Base-by-base conservation (phyloP, 2,797 vertebrate genomes). In the Leucoraja ocellata region DNA sequence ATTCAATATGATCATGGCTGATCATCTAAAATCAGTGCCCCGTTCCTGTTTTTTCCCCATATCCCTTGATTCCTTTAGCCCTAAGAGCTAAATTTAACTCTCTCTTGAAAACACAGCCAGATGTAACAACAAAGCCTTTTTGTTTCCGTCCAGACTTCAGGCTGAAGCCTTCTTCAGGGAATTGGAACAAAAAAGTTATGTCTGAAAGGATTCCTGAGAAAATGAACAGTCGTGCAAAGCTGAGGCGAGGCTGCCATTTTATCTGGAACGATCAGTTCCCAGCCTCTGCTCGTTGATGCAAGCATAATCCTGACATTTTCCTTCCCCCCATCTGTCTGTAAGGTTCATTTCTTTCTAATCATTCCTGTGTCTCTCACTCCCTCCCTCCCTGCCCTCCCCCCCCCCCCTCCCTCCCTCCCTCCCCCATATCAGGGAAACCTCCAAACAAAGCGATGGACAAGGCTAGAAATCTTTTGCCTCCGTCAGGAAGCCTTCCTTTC, bases 371-470 rank as follows among this genome's bases (percentile, higher is more conserved):
- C 94, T 4, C 46, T 54, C 46, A 3, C 46, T 54, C 46, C 46
- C 46, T 54, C 46, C 46, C 46, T 5, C 46, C 46, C n/a, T n/a
- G n/a, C n/a, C n/a, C n/a, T n/a, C n/a, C n/a, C n/a, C n/a, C n/a
- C n/a, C n/a, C n/a, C n/a, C n/a, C 46, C 4, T 3, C 4, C 46
- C 46, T 2, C 3, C 46, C 46, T 1, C 39, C 46, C 2, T 46
- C 46, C 46, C 46, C 46, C 46, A 54, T 94, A 94, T 93, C 8
- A 2, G 95, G 94, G 94, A 94, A 93, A 4, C 54, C 93, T 93
- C 93, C 54, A 54, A 96, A 95, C 93, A 94, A 95, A 95, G 95
- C 94, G 94, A 95, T 95, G 95, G 94, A 95, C 95, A 96, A 95
- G 94, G 79, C 93, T 94, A 95, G 79, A 71, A 74, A 71, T 77